Conservation (phyloP, 2,888 invertebrate genomes). For the Molorchus minor region DNA sequence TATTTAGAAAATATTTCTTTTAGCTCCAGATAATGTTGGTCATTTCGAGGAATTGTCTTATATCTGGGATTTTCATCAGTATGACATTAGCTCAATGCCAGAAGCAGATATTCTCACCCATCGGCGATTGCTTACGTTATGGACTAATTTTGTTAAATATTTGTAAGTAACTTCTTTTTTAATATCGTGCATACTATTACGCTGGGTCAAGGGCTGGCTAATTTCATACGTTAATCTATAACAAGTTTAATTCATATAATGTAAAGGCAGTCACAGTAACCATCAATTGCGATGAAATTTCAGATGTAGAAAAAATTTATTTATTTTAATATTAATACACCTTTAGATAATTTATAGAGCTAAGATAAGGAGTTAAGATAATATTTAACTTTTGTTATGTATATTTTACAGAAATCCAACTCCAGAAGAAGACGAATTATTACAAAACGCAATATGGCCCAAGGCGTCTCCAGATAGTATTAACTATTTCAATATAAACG, state of each 20-base stretch:
- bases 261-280: too few relatives aligned
- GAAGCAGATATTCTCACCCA: slow-evolving; percentile 34
- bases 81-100: too few relatives aligned
- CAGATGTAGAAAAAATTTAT: too few relatives aligned
- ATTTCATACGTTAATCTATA: not conserved
- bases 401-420: slow-evolving; percentile 56
- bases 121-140: slow-evolving; percentile 32
- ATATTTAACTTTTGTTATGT: too few relatives aligned
- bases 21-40: not conserved
- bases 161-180: slow-evolving; percentile 17
- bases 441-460: slow-evolving; percentile 35
- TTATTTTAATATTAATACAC: too few relatives aligned
- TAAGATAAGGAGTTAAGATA: too few relatives aligned
- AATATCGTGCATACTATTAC: not conserved
- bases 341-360: too few relatives aligned
- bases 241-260: too few relatives aligned
- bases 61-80: slow-evolving; percentile 9
- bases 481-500: slow-evolving; percentile 29
- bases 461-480: slow-evolving; percentile 15
- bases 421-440: slow-evolving; percentile 36
- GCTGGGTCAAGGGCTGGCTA: not conserved
- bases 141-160: slow-evolving; percentile 36
- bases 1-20: too few relatives aligned
- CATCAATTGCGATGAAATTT: too few relatives aligned
- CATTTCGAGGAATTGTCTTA: not conserved